phyloP scores from a whole-genome alignment of 2,113 vertebrate species.

The Oxygymnocypris stewartii region DNA sequence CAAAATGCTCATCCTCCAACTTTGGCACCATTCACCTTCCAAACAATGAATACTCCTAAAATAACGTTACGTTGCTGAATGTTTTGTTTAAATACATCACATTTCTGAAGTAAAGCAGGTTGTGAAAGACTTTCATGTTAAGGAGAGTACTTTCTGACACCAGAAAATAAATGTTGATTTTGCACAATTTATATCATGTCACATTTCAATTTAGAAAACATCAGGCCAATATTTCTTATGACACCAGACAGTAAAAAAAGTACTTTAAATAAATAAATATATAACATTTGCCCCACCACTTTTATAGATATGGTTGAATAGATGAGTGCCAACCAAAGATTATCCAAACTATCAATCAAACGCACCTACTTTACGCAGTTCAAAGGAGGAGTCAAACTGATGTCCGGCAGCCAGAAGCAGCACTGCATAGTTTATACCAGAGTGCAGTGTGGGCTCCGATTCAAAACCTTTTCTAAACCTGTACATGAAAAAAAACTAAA shows the following conservation, averaged over 20 bases:
- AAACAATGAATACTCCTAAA: background rate
- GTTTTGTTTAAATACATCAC: background rate
- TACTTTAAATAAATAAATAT: background rate
- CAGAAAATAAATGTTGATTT: background rate
- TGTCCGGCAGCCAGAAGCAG: conserved; percentile 94
- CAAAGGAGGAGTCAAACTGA: conserved; percentile 96
- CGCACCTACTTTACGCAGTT: conserved; percentile 98
- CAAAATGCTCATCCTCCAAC: background rate
- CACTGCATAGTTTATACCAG: conserved; percentile 96
- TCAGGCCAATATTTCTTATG: background rate
- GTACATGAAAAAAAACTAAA: conserved; percentile 43
- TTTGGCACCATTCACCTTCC: background rate
- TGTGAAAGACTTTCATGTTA: background rate
- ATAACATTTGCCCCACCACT: background rate
- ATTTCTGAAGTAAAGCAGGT: background rate
- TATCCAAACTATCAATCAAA: conserved; percentile 48
- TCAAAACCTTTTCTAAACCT: conserved; percentile 98
- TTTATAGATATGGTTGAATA: background rate
- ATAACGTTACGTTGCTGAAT: background rate
- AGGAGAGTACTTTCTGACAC: background rate
- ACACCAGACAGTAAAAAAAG: background rate
- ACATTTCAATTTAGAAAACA: background rate
- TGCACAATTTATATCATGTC: background rate
- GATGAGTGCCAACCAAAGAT: background rate
- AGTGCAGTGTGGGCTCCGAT: conserved; percentile 95